phyloP scores from a whole-genome alignment of 30 jellyfish, hydroid and myxozoan genomes.

The Rhopilema esculentum region DNA sequence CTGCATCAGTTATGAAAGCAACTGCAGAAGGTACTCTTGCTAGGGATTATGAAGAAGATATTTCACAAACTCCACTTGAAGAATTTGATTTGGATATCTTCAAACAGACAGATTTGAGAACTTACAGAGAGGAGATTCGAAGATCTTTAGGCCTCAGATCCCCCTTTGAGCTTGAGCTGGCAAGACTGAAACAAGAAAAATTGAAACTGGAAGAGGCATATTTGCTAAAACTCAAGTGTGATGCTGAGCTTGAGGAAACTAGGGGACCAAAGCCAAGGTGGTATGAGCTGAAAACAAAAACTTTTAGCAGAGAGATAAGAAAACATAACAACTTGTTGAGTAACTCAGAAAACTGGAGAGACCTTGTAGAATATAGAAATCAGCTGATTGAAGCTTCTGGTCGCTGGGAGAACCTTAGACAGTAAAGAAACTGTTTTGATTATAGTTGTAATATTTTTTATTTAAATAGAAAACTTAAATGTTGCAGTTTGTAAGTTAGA shows the following conservation, averaged over 20 bases:
- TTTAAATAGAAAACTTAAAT: too few species aligned
- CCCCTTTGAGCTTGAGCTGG: constrained; percentile 74
- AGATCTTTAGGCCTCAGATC: constrained; percentile 33
- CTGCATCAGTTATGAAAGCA: constrained; percentile 63
- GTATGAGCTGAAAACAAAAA: constrained; percentile 90
- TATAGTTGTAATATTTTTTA: not conserved
- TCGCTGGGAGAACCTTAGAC: constrained; percentile 56
- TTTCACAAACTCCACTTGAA: constrained; percentile 14
- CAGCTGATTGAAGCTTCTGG: constrained; percentile 59
- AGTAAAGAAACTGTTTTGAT: not conserved
- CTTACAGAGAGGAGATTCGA: constrained; percentile 32
- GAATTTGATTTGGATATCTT: constrained; percentile 59
- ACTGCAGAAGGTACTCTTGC: constrained; percentile 39
- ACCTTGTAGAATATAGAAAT: constrained; percentile 62
- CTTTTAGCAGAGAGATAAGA: constrained; percentile 68
- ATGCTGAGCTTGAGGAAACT: constrained; percentile 86
- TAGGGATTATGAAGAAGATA: constrained; percentile 47
- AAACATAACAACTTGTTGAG: constrained; percentile 53
- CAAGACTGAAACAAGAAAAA: constrained; percentile 60
- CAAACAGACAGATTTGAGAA: constrained; percentile 47
- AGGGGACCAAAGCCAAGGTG: constrained; percentile 92
- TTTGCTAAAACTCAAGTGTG: constrained; percentile 70
- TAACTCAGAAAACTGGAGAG: constrained; percentile 50
- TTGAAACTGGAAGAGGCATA: constrained; percentile 88
- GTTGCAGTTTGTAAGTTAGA: too few species aligned